phyloP scores from a whole-genome alignment of 2,113 vertebrate genomes.

The Peromyscus polionotus region DNA sequence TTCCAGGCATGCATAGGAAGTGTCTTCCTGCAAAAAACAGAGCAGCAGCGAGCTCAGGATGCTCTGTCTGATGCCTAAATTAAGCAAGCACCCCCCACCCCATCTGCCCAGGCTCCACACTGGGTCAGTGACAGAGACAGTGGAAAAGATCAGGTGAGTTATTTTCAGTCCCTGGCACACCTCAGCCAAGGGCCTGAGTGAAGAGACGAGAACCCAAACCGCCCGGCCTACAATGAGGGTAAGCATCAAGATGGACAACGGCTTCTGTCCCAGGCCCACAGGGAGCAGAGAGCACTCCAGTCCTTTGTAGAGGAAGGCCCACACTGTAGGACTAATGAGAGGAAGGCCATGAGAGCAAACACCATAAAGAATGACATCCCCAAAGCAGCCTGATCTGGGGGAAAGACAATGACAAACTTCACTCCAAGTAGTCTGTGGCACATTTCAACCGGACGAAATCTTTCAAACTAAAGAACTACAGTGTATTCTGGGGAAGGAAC shows the following conservation, averaged over 20 bases:
- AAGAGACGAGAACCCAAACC: not conserved
- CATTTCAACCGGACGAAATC: not conserved
- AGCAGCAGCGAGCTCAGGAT: not conserved
- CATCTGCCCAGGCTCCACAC: not conserved
- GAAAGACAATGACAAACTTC: not conserved
- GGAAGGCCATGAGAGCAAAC: not conserved
- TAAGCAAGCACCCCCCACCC: not conserved
- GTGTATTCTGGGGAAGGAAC: not conserved
- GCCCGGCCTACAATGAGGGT: not conserved
- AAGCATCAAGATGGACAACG: constrained; percentile 34
- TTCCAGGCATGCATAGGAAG: not conserved
- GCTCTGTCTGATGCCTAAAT: not conserved
- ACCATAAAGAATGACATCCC: not conserved
- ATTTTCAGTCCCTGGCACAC: not conserved
- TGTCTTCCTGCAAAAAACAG: not conserved
- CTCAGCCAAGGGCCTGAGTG: not conserved
- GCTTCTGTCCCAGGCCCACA: not conserved
- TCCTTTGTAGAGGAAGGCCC: not conserved
- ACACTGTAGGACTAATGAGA: not conserved
- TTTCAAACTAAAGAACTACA: not conserved
- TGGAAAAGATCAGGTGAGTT: not conserved
- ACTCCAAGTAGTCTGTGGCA: not conserved
- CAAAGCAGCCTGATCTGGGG: not conserved
- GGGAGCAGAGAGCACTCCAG: not conserved
- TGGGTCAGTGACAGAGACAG: constrained; percentile 50